Evolutionary conservation across 2,113 vertebrate species (phyloP), one percentile per base, ranked within the genome.

Genomic region (Reinhardtius hippoglossoides): DNA sequence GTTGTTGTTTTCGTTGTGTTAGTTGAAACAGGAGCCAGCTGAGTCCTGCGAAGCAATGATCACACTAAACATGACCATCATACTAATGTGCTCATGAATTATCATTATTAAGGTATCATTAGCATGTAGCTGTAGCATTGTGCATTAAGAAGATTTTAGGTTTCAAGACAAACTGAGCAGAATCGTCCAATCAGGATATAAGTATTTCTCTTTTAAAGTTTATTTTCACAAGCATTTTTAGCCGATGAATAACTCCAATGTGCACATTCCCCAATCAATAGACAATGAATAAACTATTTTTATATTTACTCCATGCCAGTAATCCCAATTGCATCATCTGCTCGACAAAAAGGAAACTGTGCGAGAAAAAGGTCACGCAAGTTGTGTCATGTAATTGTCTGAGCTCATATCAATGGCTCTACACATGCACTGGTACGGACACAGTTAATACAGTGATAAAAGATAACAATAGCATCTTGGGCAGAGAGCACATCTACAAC

Each of bases 11-110:
- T 54, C 14, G 2, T 44, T 57, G 10, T 16, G 23, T 23, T 5
- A 6, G 10, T 31, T 20, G 3, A 23, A 42, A 40, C 8, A 20
- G 16, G 54, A 70, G 15, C 24, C 24, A 15, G 8, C 15, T 20
- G 21, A 37, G 27, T 13, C 55, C 44, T 5, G 44, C 3, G 26
- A 10, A 55, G 3, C 40, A 66, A 20, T 12, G 9, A 8, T 8
- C 58, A 54, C 15, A n/a, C 31, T 62, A 40, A 61, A 52, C 1
- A 23, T 42, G 40, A 23, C 15, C 35, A 5, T 64, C 16, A 67
- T 31, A 23, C 20, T 54, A 64, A 75, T 56, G 24, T 31, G 18
- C 15, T n/a, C 67, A 58, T 37, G 78, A 64, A 65, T 42, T n/a
- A 52, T 7, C 31, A 9, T 31, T n/a, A 69, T 26, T 13, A 56